Base-by-base conservation (phyloP, 1,140 invertebrate genomes). In the Drosophila sp. region DNA sequence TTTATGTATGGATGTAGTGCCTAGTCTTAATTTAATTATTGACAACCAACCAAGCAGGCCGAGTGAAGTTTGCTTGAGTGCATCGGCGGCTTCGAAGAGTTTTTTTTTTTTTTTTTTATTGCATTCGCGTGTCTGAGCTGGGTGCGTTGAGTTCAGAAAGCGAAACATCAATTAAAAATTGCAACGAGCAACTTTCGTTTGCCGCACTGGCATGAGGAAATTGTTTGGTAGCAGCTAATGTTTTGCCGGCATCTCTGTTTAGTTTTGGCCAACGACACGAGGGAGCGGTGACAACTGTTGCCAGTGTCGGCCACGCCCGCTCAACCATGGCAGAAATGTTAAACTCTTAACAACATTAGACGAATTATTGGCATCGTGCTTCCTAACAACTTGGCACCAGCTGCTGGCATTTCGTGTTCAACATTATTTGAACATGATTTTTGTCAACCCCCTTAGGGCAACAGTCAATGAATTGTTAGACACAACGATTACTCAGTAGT, bases 161-260 rank as follows among this genome's bases (percentile, higher is more conserved):
- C 84, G 84, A 80, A 87, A 75, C 84, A 82, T 61, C 71, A 70
- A 82, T 79, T 82, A 80, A 86, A 77, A 79, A 74, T 23, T 72
- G 72, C 71, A 74, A 61, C 54, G 76, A 56, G 62, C 62, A 75
- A 83, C 80, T 83, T 83, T 83, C 80, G 77, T 83, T 83, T 74
- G 72, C 71, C 47, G 61, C 72, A 50, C 33, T 29, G 67, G 72
- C 55, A 85, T 80, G 73, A 85, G 81, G 81, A 85, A 85, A 85
- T 65, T 73, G 67, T 41, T 67, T 73, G 67, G 32, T 70, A 47
- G 38, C 27, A 62, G 61, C 41, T 66, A 61, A 38, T 23, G 47
- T 40, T 55, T 56, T 66, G 60, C 50, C 60, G 70, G 63, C 66
- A 72, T 69, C 29, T 32, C 17, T 50, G 25, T 50, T 38, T 17